Evolutionary conservation across 1,140 invertebrate species (phyloP).

Genomic region (Lordiphosa clarofinis): DNA sequence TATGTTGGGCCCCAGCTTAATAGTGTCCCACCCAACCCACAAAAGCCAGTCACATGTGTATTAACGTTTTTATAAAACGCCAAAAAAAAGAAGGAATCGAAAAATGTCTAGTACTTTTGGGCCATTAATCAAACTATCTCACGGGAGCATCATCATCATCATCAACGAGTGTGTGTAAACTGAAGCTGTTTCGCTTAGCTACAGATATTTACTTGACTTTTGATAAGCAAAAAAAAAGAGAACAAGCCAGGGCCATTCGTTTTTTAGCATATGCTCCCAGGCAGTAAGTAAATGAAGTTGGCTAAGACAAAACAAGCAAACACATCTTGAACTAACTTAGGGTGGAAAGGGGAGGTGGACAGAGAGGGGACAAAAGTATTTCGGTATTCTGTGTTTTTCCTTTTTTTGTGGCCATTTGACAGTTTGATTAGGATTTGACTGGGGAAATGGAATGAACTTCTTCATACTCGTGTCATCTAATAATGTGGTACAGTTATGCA

Average conservation of each 20-base stretch:
- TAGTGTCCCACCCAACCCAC: slow-evolving; percentile 48
- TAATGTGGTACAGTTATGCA: too few relatives aligned
- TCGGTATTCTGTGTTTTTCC: slow-evolving; percentile 8
- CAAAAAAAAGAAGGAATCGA: slow-evolving; percentile 49
- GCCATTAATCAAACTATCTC: slow-evolving; percentile 77
- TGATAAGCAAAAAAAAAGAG: slow-evolving; percentile 31
- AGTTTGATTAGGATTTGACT: slow-evolving; percentile 43
- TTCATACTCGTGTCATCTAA: too few relatives aligned
- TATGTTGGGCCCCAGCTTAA: slow-evolving; percentile 55
- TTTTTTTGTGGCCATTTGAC: slow-evolving; percentile 12
- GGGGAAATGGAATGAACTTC: too few relatives aligned
- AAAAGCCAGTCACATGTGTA: slow-evolving; percentile 33
- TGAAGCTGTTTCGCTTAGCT: slow-evolving; percentile 47
- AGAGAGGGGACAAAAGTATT: slow-evolving; percentile 9
- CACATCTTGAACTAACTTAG: not conserved
- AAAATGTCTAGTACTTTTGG: slow-evolving; percentile 50
- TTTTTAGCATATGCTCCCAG: slow-evolving; percentile 67
- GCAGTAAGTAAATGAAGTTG: slow-evolving; percentile 37
- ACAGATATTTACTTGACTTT: slow-evolving; percentile 67
- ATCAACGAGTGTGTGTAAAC: slow-evolving; percentile 13
- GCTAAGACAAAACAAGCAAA: slow-evolving; percentile 6
- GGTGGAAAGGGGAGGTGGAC: not conserved
- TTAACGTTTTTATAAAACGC: slow-evolving; percentile 43
- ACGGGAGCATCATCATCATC: slow-evolving; percentile 65
- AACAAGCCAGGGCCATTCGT: slow-evolving; percentile 39